phyloP scores from a whole-genome alignment of 2,888 invertebrate species.

The Criorhina ranunculi region DNA sequence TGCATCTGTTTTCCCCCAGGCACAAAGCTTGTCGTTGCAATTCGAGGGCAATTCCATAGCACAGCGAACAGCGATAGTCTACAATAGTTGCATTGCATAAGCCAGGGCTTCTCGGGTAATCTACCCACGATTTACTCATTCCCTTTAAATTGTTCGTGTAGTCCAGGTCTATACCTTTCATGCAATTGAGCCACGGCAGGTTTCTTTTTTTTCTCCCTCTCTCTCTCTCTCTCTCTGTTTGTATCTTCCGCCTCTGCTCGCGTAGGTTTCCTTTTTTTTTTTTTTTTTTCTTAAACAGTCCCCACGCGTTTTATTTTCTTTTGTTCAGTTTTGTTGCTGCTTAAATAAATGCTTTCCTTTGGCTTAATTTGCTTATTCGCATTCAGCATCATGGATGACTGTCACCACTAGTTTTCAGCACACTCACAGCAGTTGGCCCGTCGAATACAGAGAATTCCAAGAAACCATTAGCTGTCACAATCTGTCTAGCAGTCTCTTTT shows the following conservation, averaged over 20 bases:
- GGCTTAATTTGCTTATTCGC: constrained; percentile 44
- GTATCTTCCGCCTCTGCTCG: neutral
- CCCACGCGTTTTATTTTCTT: neutral
- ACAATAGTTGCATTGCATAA: no score
- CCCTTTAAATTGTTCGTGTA: no score
- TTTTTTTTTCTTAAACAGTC: no score
- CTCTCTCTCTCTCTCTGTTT: neutral
- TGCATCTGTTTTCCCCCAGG: no score
- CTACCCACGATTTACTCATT: no score
- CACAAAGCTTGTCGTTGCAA: no score
- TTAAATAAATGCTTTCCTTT: constrained; percentile 53
- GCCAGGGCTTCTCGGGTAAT: no score
- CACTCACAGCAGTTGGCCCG: constrained; percentile 39
- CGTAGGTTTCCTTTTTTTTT: neutral
- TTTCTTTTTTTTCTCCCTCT: neutral
- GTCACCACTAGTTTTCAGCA: constrained; percentile 36
- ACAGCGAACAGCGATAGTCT: no score
- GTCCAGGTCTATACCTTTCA: neutral
- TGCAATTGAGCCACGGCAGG: neutral
- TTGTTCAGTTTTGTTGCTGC: constrained; percentile 31
- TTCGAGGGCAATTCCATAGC: no score
- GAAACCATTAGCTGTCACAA: neutral
- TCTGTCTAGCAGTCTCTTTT: constrained; percentile 5
- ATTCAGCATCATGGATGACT: constrained; percentile 31
- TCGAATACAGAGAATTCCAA: neutral